Evolutionary conservation across 2,888 invertebrate genomes (phyloP), one percentile per base, ranked within the genome.

Genomic region (Pogonocherus hispidulus): DNA sequence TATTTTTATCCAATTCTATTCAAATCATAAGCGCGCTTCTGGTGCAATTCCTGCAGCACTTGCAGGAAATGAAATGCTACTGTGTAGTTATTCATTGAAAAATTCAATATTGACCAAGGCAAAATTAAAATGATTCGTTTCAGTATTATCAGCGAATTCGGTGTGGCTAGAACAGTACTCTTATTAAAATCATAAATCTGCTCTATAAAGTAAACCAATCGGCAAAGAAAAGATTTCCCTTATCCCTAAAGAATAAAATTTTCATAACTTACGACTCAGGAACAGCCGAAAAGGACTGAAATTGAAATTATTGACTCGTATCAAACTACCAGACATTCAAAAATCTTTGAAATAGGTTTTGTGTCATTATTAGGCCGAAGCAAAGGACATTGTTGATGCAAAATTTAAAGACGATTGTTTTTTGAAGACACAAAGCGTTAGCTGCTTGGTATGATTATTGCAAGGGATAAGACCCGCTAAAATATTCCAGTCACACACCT

Each of bases 51-150:
- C 41, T 41, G 41, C 41, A 41, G 14, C 41, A n/a, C 2, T 14
- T 41, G 41, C 41, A 41, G 41, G 41, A 2, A 41, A 41, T 41
- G 41, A 41, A 41, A 41, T 37, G n/a, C 27, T 41, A 9, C 41
- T 14, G 14, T 41, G 41, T 41, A 41, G 41, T 41, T 41, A 41
- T 41, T 41, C 41, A 41, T 16, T 41, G 41, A 41, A 41, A 41
- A 41, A 41, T 41, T 2, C 41, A 41, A 41, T 41, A 41, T 41
- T 41, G 41, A 41, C 41, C 41, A n/a, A 41, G 41, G n/a, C 41
- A 5, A 41, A 41, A 41, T 41, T 41, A 41, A 41, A 41, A 41
- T 41, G 14, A 27, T 41, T 41, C 41, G 41, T 41, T 41, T 16
- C 41, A 41, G 41, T 41, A 14, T 41, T 41, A n/a, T 41, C 41